A percentile compares a stretch with the other conserved stretches of the same genome.
These are phyloP conservation scores for Tringa solitaria DNA, from an alignment of 2,113 vertebrate species.

Conservation along the genomic window DNA sequence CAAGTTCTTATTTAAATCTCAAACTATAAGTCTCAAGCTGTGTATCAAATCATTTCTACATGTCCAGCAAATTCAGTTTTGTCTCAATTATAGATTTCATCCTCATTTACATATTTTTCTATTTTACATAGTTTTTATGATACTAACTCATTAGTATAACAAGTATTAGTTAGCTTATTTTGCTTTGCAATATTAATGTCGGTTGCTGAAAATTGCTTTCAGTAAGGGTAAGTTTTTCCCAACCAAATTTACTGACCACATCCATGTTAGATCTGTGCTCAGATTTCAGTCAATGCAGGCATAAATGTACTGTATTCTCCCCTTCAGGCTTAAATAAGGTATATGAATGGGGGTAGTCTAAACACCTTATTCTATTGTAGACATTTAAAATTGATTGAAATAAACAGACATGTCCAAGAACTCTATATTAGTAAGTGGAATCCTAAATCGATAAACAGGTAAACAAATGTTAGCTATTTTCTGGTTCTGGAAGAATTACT, in stretches of 20 bases:
- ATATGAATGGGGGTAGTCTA: background rate
- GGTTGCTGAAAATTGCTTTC: background rate
- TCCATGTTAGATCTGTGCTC: background rate
- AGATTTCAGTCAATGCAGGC: background rate
- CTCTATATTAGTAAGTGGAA: background rate
- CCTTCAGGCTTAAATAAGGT: background rate
- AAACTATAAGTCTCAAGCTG: background rate
- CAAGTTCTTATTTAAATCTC: conserved; percentile 41
- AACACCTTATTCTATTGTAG: background rate
- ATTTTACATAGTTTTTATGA: background rate
- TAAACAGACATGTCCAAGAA: background rate
- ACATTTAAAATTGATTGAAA: background rate
- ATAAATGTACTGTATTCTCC: background rate
- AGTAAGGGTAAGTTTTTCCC: background rate
- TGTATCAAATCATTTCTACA: background rate
- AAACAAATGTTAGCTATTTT: background rate
- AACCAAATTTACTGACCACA: background rate
- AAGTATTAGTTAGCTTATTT: background rate
- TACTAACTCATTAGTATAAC: background rate
- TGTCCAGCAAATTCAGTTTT: conserved; percentile 11
- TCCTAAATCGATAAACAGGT: background rate
- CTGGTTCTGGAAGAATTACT: background rate
- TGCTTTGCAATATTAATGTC: background rate
- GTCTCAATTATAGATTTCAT: background rate
- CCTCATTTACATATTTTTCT: background rate